A percentile compares a stretch with the other conserved stretches of the same genome.
Evolutionary conservation across 1,140 invertebrate genomes (phyloP).

Genomic region (Amphibalanus amphitrite): DNA sequence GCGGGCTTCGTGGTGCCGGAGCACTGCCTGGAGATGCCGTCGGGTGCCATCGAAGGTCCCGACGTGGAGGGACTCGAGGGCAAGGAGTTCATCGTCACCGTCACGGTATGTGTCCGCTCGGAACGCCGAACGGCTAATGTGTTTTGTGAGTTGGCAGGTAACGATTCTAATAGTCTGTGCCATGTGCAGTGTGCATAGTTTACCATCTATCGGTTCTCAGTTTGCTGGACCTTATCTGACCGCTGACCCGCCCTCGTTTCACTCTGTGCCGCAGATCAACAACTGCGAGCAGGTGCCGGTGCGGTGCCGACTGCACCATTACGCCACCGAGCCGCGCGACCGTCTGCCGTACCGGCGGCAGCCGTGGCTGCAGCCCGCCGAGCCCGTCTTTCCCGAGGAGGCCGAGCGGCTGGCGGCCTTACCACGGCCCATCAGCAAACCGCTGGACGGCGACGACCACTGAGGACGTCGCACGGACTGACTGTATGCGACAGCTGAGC

Average conservation of each 20-base stretch:
- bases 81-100: slow-evolving; percentile 59
- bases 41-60: slow-evolving; percentile 52
- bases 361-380: slow-evolving; percentile 17
- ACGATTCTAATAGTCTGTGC: slow-evolving; percentile 1
- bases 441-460: not conserved
- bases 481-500: too few species aligned
- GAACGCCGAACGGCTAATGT: not conserved
- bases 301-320: slow-evolving; percentile 26
- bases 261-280: slow-evolving; percentile 21
- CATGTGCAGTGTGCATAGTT: too few species aligned
- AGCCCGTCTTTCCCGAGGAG: slow-evolving; percentile 23
- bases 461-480: too few species aligned
- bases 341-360: slow-evolving; percentile 16
- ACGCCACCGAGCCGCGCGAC: slow-evolving; percentile 18
- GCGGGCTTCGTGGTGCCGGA: slow-evolving; percentile 43
- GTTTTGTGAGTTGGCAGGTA: not conserved
- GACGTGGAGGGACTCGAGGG: slow-evolving; percentile 46
- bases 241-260: not conserved
- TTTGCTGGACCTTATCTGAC: too few species aligned
- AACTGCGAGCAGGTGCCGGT: slow-evolving; percentile 38
- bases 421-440: slow-evolving; percentile 7
- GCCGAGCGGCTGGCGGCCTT: slow-evolving; percentile 19
- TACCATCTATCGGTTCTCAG: too few species aligned
- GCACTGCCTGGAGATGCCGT: slow-evolving; percentile 52
- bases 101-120: slow-evolving; percentile 39